Percentiles rank a stretch among this genome's conserved stretches.
phyloP scores from a whole-genome alignment of 1,140 invertebrate species.

The Armadillidium nasatum region DNA sequence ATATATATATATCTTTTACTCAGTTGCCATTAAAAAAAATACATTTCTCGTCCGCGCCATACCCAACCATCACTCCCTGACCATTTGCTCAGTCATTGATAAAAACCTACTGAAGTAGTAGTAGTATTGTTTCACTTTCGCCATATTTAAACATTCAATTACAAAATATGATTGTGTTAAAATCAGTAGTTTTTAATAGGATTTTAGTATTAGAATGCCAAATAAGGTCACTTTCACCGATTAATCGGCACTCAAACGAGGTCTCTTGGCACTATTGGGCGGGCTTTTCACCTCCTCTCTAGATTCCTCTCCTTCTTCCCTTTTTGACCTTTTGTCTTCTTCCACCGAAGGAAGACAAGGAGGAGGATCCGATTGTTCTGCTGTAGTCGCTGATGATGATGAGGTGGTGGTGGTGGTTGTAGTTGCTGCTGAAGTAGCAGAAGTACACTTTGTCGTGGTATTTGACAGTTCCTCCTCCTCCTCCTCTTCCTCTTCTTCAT shows the following conservation, averaged over 20 bases:
- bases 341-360: slow-evolving; percentile 9
- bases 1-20: background rate
- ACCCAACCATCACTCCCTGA: background rate
- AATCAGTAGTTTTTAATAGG: background rate
- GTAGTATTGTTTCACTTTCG: background rate
- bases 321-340: background rate
- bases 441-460: slow-evolving; percentile 11
- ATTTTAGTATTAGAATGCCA: background rate
- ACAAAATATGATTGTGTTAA: background rate
- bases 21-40: background rate
- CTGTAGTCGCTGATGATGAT: background rate
- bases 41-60: background rate
- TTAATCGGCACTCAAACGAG: background rate
- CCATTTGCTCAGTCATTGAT: too few relatives aligned
- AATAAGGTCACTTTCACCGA: slow-evolving; percentile 8
- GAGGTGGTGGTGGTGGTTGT: background rate
- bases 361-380: background rate
- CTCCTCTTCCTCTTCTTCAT: slow-evolving; percentile 83
- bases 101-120: background rate
- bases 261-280: slow-evolving; percentile 4
- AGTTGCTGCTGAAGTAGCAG: slow-evolving; percentile 27
- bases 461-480: slow-evolving; percentile 52
- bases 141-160: too few relatives aligned
- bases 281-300: background rate
- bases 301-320: too few relatives aligned